Evolutionary conservation across 2,113 vertebrate genomes (phyloP), one percentile per base, ranked within the genome.

Genomic region (Alouatta palliata): DNA sequence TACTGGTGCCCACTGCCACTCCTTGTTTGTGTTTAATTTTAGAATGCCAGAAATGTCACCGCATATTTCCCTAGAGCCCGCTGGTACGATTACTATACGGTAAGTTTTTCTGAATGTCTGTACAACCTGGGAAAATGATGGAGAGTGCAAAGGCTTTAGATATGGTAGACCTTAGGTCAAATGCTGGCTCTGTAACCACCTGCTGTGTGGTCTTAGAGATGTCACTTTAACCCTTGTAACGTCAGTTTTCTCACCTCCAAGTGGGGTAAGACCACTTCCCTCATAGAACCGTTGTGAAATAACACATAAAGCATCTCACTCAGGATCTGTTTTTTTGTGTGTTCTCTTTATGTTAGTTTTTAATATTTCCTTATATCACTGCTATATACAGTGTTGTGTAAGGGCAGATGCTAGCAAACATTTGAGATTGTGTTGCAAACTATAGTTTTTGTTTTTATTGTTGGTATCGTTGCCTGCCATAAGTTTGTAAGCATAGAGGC

Each of bases 1-100:
- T 27, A 32, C 47, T 20, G 20, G 21, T 75, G 27, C 8, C 19
- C 10, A 71, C 16, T n/a, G 3, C n/a, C 8, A 70, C 21, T 2
- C 14, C 32, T 75, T 83, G 19, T 37, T 95, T 97, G 19, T 97
- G 19, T 96, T 98, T 77, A 3, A 94, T 95, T 98, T 81, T 90
- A 99, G 99, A 68, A 77, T 2, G 77, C 40, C 2, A 94, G 30
- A 40, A 68, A 4, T 0, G 98, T 99, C 66, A 1, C 0, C 0
- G 99, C 98, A 0, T 99, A 99, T 66, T 87, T 99, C 6, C 99
- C 99, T 1, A 16, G 87, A 20, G 98, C 98, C 52, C 97, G 97
- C 92, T 99, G 99, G 99, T 99, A 99, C 12, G 98, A 99, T 87
- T 99, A 98, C 97, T 90, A 99, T 97, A 99, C 98, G 12, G 99